Conservation (phyloP, 2,113 vertebrate species). For the Lamprologus ornatipinnis region DNA sequence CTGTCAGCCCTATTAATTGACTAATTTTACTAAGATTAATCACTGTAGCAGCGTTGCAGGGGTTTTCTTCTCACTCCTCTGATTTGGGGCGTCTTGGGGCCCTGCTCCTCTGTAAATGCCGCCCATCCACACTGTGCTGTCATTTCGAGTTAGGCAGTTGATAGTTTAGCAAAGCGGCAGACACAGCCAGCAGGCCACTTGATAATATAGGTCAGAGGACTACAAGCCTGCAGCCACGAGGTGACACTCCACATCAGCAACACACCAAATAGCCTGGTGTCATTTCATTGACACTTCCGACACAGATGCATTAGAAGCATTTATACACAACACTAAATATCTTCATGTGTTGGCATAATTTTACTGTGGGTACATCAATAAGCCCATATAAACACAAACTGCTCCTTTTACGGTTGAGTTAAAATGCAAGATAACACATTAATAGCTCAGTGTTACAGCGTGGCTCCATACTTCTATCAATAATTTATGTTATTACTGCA, state of each 20-base stretch:
- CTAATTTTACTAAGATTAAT: neutral
- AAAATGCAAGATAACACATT: conserved; percentile 46
- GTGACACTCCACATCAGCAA: conserved; percentile 55
- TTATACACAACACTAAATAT: neutral
- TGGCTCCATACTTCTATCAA: conserved; percentile 34
- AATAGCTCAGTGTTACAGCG: conserved; percentile 37
- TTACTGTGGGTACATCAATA: neutral
- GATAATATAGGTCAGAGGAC: conserved; percentile 64
- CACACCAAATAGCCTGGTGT: conserved; percentile 16
- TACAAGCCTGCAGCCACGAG: conserved; percentile 41
- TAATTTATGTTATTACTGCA: conserved; percentile 58
- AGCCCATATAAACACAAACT: neutral
- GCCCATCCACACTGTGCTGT: conserved; percentile 38
- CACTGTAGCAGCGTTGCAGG: neutral
- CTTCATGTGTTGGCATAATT: conserved; percentile 2
- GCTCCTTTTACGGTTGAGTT: conserved; percentile 26
- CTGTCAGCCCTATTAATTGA: neutral
- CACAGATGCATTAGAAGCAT: conserved; percentile 10
- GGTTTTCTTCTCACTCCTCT: neutral
- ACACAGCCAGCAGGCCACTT: conserved; percentile 51
- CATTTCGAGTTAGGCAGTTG: conserved; percentile 46
- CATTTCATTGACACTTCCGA: conserved; percentile 25
- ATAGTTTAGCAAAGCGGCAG: conserved; percentile 43
- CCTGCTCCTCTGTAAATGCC: conserved; percentile 34
- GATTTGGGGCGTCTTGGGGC: neutral